Evolutionary conservation across 2,113 vertebrate genomes (phyloP).

Genomic region (Eidolon helvum): DNA sequence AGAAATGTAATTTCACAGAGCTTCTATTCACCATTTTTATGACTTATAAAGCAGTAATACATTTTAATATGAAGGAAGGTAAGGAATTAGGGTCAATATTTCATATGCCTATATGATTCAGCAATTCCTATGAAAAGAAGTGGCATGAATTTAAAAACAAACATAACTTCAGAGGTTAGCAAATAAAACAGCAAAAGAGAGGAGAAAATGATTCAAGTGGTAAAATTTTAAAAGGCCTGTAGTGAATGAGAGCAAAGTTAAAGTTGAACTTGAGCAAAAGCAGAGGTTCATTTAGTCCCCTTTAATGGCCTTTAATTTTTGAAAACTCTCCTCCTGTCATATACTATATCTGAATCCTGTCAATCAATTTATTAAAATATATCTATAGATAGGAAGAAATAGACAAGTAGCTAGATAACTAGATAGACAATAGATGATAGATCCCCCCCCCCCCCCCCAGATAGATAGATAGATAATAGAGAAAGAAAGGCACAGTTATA

Average conservation of each 20-base stretch:
- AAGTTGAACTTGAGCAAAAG: not conserved
- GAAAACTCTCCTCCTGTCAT: not conserved
- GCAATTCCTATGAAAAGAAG: conserved; percentile 54
- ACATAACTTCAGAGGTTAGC: not conserved
- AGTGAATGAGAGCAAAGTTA: conserved; percentile 5
- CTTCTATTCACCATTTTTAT: conserved; percentile 72
- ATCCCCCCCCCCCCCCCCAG: no score
- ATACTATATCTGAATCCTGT: not conserved
- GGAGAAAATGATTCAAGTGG: not conserved
- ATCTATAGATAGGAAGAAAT: not conserved
- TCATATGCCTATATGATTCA: conserved; percentile 16
- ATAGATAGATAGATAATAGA: not conserved
- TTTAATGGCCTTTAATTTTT: not conserved
- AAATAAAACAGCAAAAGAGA: not conserved
- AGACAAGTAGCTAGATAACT: not conserved
- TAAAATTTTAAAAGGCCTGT: not conserved
- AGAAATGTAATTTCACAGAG: conserved; percentile 64
- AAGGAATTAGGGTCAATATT: conserved; percentile 40
- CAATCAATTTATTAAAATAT: not conserved
- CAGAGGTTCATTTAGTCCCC: not conserved
- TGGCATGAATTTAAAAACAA: not conserved
- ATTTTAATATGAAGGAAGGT: conserved; percentile 54
- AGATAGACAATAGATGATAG: not conserved
- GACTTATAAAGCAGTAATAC: conserved; percentile 45
- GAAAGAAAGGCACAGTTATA: not conserved